Conservation (phyloP, 2,113 vertebrate species). For the Proteles cristata region DNA sequence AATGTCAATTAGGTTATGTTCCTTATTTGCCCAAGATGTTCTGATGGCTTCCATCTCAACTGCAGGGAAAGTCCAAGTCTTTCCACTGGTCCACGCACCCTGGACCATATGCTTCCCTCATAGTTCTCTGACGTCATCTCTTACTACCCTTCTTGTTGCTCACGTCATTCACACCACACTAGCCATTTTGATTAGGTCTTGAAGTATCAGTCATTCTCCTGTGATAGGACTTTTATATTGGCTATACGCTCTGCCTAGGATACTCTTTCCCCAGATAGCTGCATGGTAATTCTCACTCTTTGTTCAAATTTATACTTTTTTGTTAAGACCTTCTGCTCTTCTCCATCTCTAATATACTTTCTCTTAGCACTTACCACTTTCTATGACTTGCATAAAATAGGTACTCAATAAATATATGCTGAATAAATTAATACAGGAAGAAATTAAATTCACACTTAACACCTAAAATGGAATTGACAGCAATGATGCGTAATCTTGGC, state of each 20-base stretch:
- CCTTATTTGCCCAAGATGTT: not conserved
- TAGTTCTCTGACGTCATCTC: not conserved
- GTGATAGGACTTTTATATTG: not conserved
- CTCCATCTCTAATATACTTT: conserved; percentile 13
- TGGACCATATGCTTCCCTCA: not conserved
- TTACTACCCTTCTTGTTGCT: not conserved
- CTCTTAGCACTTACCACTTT: not conserved
- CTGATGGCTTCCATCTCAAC: not conserved
- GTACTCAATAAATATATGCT: conserved; percentile 7
- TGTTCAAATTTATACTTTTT: not conserved
- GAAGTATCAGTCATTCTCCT: not conserved
- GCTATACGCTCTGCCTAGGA: not conserved
- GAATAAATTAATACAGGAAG: not conserved
- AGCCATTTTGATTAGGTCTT: not conserved
- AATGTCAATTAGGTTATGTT: not conserved
- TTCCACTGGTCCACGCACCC: not conserved
- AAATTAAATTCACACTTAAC: not conserved
- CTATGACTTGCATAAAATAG: not conserved
- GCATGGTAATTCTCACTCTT: not conserved
- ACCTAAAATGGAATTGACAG: not conserved
- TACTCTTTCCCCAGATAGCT: not conserved
- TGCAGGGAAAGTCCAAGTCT: not conserved
- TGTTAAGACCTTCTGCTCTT: not conserved
- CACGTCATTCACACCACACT: not conserved
- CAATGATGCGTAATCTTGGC: not conserved